phyloP scores from a whole-genome alignment of 2,888 invertebrate genomes.

The Cordylochernes scorpioides region DNA sequence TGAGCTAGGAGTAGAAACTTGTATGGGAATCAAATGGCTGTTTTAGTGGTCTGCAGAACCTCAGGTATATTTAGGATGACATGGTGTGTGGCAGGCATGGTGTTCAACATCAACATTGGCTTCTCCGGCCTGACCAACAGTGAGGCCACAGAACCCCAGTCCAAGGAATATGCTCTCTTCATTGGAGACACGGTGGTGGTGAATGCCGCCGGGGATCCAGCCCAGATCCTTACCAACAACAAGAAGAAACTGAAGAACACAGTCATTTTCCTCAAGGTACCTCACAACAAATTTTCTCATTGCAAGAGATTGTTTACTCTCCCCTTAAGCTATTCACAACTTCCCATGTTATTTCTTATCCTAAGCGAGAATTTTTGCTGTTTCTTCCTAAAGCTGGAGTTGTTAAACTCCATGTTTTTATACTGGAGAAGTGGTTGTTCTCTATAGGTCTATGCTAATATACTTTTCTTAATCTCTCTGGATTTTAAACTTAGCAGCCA shows the following conservation, averaged over 20 bases:
- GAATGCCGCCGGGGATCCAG: constrained; percentile 50
- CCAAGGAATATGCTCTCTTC: constrained; percentile 66
- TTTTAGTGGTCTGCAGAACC: no score
- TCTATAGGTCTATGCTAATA: no score
- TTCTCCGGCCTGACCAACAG: constrained; percentile 55
- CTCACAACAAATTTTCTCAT: no score
- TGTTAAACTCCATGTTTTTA: no score
- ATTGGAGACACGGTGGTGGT: constrained; percentile 91
- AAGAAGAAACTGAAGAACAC: constrained; percentile 87
- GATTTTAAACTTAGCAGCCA: no score
- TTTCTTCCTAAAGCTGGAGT: neutral
- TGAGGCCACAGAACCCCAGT: constrained; percentile 46
- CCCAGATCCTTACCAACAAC: constrained; percentile 57
- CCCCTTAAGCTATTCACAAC: no score
- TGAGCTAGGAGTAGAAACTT: no score
- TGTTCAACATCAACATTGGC: constrained; percentile 83
- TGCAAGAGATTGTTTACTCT: no score
- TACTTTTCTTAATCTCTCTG: no score
- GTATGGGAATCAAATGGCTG: no score
- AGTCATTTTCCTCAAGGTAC: constrained; percentile 58
- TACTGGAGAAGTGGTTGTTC: no score
- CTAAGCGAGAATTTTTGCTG: constrained; percentile 3
- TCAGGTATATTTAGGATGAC: constrained; percentile 9
- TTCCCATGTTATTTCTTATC: no score
- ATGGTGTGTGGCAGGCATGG: constrained; percentile 53